These are phyloP conservation scores for Drosophila orena DNA, from an alignment of 1,140 invertebrate genomes.

Conservation along the genomic window DNA sequence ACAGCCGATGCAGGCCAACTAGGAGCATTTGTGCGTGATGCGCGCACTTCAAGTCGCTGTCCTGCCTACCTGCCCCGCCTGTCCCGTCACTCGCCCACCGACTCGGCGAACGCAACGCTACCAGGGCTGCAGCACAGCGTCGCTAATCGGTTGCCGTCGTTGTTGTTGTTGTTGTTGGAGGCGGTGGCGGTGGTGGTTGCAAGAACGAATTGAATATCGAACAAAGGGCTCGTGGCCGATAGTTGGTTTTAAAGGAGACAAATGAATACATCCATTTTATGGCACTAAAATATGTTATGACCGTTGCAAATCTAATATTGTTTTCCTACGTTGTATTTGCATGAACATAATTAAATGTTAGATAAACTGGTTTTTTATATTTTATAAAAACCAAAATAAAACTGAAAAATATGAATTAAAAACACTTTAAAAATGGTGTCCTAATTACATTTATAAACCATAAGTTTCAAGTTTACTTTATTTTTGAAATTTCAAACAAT, in stretches of 20 bases:
- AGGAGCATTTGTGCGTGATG: conserved; percentile 36
- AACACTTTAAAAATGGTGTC: too few relatives aligned
- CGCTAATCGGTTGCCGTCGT: conserved; percentile 10
- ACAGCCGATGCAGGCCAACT: conserved; percentile 42
- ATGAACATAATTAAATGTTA: too few relatives aligned
- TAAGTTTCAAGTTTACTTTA: too few relatives aligned
- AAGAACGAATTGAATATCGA: conserved; percentile 6
- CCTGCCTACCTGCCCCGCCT: conserved; percentile 30
- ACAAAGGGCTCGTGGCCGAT: conserved; percentile 6
- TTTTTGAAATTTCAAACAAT: too few relatives aligned
- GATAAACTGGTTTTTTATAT: too few relatives aligned
- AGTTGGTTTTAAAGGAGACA: background rate
- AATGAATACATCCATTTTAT: background rate
- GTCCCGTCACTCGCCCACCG: background rate
- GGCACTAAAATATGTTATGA: too few relatives aligned
- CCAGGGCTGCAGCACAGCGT: conserved; percentile 25
- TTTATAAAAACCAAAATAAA: too few relatives aligned
- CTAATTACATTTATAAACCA: too few relatives aligned
- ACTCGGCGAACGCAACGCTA: conserved; percentile 30
- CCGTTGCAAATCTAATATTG: too few relatives aligned
- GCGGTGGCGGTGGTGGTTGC: background rate
- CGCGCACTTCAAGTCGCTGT: conserved; percentile 49
- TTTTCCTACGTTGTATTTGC: too few relatives aligned
- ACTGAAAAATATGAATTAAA: too few relatives aligned
- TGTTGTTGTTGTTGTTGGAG: background rate